Evolutionary conservation across 2,113 vertebrate genomes (phyloP), one percentile per base, ranked within the genome.

Genomic region (Penelope pileata): DNA sequence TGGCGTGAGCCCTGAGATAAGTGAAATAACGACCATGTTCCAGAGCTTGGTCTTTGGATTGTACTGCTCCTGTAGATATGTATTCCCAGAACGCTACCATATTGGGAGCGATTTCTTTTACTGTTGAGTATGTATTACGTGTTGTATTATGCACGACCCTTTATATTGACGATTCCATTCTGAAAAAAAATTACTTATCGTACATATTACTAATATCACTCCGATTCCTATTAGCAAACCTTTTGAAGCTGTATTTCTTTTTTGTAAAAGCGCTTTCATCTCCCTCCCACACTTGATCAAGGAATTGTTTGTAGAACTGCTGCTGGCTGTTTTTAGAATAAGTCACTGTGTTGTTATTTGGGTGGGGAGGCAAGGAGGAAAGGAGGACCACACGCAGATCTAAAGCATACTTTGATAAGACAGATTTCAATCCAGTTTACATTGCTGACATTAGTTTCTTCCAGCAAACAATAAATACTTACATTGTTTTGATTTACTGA

Each of bases 301-400:
- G 62, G n/a, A 74, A 56, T 90, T 92, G 54, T 75, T 95, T 90
- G 70, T 80, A 92, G 78, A 67, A 36, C 60, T 54, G 68, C 70
- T 91, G 70, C 68, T 84, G 89, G 78, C 77, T 87, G 72, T 15
- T 26, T 88, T 82, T 69, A 50, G 73, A 90, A 76, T 27, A 92
- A 91, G 56, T 69, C 66, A 63, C 15, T 69, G 59, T 19, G 0
- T 53, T 93, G 18, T 42, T 80, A 60, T 56, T 69, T 95, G 91
- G 48, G 72, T 90, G 86, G 92, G 51, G 73, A 94, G 62, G 36
- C 51, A 86, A 56, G 29, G 43, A 75, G 36, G 68, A 89, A 63
- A 69, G 69, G 29, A 90, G 53, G 77, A 92, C 91, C 85, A 94
- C 72, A 90, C 90, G 90, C 66, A 68, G 68, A 75, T 80, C 51